These are phyloP conservation scores for Macheiramphus alcinus DNA, from an alignment of 2,113 vertebrate genomes.

Conservation along the genomic window DNA sequence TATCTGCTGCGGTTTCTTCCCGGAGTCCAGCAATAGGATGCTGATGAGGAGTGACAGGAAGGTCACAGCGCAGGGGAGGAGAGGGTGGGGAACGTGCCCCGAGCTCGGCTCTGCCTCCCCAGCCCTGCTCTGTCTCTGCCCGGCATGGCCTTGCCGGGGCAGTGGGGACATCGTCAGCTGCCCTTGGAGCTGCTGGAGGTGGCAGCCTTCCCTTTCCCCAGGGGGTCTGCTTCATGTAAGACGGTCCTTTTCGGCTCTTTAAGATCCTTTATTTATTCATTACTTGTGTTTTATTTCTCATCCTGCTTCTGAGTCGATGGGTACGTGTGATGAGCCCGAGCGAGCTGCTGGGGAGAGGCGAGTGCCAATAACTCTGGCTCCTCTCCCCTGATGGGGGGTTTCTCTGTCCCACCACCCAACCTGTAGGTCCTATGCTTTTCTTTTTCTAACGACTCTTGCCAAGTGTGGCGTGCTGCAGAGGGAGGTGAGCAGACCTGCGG, in stretches of 20 bases:
- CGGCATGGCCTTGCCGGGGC: neutral
- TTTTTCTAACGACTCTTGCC: rapidly evolving
- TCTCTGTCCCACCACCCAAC: neutral
- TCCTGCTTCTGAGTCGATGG: neutral
- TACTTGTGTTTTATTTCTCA: neutral
- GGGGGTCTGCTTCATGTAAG: neutral
- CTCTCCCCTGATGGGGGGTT: neutral
- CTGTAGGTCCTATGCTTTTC: neutral
- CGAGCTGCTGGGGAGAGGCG: neutral
- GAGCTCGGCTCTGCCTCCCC: neutral
- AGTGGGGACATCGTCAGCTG: neutral
- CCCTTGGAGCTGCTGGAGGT: neutral
- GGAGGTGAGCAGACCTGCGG: neutral
- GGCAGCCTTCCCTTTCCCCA: neutral
- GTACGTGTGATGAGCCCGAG: neutral
- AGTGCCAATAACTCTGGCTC: neutral
- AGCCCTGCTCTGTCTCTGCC: neutral
- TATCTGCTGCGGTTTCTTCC: conserved; percentile 25
- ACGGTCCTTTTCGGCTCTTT: rapidly evolving
- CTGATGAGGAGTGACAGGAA: conserved; percentile 58
- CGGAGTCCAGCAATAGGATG: neutral
- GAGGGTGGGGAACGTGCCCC: neutral
- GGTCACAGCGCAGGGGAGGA: neutral
- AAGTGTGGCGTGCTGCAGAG: neutral
- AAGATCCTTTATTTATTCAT: neutral